A percentile compares a stretch with the other conserved stretches of the same genome.
Evolutionary conservation across 2,888 invertebrate species (phyloP).

Genomic region (Pseudolycoriella hygida): DNA sequence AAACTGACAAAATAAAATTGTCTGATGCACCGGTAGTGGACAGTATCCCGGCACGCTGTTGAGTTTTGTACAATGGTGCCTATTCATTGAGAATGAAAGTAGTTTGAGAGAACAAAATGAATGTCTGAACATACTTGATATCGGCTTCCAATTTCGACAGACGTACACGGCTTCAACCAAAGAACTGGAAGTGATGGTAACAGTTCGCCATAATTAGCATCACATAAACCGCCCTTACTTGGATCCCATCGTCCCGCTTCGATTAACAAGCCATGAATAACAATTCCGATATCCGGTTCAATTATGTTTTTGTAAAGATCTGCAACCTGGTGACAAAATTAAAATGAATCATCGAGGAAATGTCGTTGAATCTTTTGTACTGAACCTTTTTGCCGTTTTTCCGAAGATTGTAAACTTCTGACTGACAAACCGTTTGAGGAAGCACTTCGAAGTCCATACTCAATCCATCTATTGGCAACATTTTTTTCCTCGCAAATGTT

Average conservation of each 20-base stretch:
- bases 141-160: slow-evolving; percentile 14
- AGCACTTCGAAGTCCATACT: slow-evolving; percentile 63
- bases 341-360: neutral
- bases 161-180: slow-evolving; percentile 23
- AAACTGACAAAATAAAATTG: slow-evolving; percentile 70
- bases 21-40: slow-evolving; percentile 90
- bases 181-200: slow-evolving; percentile 21
- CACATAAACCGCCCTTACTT: slow-evolving; percentile 44
- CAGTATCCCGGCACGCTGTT: slow-evolving; percentile 65
- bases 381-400: slow-evolving; percentile 18
- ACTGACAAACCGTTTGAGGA: slow-evolving; percentile 41
- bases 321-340: slow-evolving; percentile 18
- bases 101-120: slow-evolving; percentile 26
- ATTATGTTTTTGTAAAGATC: slow-evolving; percentile 36
- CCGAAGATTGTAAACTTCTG: slow-evolving; percentile 37
- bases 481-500: slow-evolving; percentile 70
- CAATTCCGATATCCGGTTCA: slow-evolving; percentile 46
- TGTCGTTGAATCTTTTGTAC: neutral
- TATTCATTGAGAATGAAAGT: slow-evolving; percentile 23
- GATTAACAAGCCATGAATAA: slow-evolving; percentile 65
- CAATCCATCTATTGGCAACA: slow-evolving; percentile 70
- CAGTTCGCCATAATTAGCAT: slow-evolving; percentile 50
- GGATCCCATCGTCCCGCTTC: slow-evolving; percentile 81
- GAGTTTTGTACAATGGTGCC: slow-evolving; percentile 76
- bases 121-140: slow-evolving; percentile 35